Conservation (phyloP, 92 coral and sea anemone genomes). For the Epizoanthus rinbou region DNA sequence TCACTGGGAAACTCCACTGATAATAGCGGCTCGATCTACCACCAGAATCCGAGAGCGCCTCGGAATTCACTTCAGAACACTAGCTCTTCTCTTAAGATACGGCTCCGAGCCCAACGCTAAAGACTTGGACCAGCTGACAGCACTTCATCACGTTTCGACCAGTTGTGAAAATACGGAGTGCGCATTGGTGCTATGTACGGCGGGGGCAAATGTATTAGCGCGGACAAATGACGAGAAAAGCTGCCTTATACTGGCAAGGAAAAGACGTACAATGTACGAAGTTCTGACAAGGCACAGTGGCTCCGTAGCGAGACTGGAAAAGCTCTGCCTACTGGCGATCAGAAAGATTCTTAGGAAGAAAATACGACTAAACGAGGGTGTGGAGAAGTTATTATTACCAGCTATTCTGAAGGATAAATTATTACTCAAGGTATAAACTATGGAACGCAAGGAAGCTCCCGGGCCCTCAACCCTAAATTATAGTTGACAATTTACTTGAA, state of each 20-base stretch:
- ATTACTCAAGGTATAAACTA: slow-evolving; percentile 35
- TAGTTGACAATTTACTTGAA: too few relatives aligned
- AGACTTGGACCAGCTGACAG: slow-evolving; percentile 56
- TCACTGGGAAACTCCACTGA: slow-evolving; percentile 61
- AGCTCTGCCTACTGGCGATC: slow-evolving; percentile 45
- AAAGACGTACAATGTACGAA: neutral
- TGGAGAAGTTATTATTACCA: slow-evolving; percentile 49
- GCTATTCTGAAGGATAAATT: slow-evolving; percentile 50
- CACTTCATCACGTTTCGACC: slow-evolving; percentile 51
- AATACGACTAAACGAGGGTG: slow-evolving; percentile 3
- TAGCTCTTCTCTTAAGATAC: slow-evolving; percentile 63
- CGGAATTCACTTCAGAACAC: slow-evolving; percentile 54
- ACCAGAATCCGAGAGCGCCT: slow-evolving; percentile 56
- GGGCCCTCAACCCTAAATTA: too few relatives aligned
- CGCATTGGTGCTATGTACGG: slow-evolving; percentile 30
- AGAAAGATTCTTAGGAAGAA: slow-evolving; percentile 44
- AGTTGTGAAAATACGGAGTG: slow-evolving; percentile 33
- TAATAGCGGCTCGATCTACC: slow-evolving; percentile 62
- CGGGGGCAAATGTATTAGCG: slow-evolving; percentile 46
- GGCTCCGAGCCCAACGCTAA: slow-evolving; percentile 61
- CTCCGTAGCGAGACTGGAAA: slow-evolving; percentile 49
- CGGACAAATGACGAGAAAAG: slow-evolving; percentile 46
- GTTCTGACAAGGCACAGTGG: slow-evolving; percentile 3
- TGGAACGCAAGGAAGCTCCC: too few relatives aligned
- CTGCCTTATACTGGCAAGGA: slow-evolving; percentile 38